phyloP scores from a whole-genome alignment of 2,888 invertebrate genomes.

The Agrochola lychnidis region DNA sequence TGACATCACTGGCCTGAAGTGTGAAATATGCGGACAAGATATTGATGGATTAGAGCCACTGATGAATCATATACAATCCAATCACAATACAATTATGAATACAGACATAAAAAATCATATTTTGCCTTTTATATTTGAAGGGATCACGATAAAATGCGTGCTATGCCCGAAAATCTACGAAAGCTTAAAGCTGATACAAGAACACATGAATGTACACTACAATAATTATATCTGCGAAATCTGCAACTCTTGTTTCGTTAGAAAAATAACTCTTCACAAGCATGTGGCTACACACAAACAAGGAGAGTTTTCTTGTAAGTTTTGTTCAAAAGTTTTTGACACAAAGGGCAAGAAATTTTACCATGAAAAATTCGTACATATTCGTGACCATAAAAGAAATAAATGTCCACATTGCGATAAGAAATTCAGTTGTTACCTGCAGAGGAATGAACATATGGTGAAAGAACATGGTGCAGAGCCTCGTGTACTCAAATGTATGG shows the following conservation, averaged over 20 bases:
- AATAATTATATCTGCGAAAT: slow-evolving; percentile 53
- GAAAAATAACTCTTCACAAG: slow-evolving; percentile 55
- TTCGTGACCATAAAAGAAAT: slow-evolving; percentile 39
- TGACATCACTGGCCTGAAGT: slow-evolving; percentile 56
- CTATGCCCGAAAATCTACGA: slow-evolving; percentile 46
- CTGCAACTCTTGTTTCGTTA: slow-evolving; percentile 82
- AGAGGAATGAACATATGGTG: slow-evolving; percentile 56
- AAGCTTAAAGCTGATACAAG: slow-evolving; percentile 52
- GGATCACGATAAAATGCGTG: slow-evolving; percentile 41
- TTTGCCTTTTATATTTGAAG: slow-evolving; percentile 58
- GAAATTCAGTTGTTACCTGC: slow-evolving; percentile 50
- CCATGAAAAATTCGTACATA: slow-evolving; percentile 62
- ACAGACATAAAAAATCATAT: slow-evolving; percentile 59
- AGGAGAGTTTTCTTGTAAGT: slow-evolving; percentile 55
- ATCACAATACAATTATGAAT: slow-evolving; percentile 41
- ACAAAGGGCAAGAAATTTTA: slow-evolving; percentile 47
- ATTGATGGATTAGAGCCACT: slow-evolving; percentile 36
- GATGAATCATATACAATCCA: slow-evolving; percentile 34
- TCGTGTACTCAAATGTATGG: slow-evolving; percentile 46
- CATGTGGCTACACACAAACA: slow-evolving; percentile 54
- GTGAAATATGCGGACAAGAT: slow-evolving; percentile 35
- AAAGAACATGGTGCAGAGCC: slow-evolving; percentile 52
- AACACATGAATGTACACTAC: slow-evolving; percentile 63
- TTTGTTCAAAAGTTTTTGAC: slow-evolving; percentile 57
- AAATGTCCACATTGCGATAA: slow-evolving; percentile 55